Evolutionary conservation across 2,113 vertebrate genomes (phyloP).

Genomic region (Crocuta crocuta): DNA sequence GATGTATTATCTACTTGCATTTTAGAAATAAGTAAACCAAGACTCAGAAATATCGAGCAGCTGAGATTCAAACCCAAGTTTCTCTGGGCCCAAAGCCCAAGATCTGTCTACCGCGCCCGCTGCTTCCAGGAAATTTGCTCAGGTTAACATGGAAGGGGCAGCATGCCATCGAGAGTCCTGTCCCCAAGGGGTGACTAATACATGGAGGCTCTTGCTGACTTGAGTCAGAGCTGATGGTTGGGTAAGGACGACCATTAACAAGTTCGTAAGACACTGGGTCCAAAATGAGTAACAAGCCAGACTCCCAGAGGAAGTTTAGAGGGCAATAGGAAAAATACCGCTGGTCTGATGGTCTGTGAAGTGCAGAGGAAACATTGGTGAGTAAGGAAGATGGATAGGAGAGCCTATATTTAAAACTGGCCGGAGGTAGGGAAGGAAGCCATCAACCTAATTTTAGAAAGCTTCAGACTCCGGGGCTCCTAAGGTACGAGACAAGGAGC

Average conservation of each 20-base stretch:
- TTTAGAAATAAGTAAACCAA: conserved; percentile 9
- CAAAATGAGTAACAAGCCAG: conserved; percentile 69
- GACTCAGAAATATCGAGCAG: neutral
- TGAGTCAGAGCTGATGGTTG: conserved; percentile 38
- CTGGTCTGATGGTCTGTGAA: conserved; percentile 53
- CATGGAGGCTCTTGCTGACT: conserved; percentile 60
- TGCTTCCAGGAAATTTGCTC: neutral
- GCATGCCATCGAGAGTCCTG: neutral
- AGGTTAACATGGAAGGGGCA: neutral
- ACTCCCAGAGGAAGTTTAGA: conserved; percentile 61
- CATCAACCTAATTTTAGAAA: conserved; percentile 81
- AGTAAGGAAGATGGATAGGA: conserved; percentile 65
- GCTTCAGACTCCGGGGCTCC: conserved; percentile 75
- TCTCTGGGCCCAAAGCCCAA: neutral
- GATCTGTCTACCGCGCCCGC: neutral
- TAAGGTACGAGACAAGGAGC: neutral
- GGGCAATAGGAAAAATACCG: conserved; percentile 77
- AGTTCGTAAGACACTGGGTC: conserved; percentile 37
- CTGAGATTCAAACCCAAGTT: neutral
- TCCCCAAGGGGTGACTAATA: conserved; percentile 51
- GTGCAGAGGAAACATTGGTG: conserved; percentile 74
- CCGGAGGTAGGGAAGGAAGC: conserved; percentile 83
- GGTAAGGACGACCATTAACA: neutral
- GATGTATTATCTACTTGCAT: neutral
- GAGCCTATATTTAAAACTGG: conserved; percentile 84